Evolutionary conservation across 2,888 invertebrate species (phyloP).

Genomic region (Metalampra italica): DNA sequence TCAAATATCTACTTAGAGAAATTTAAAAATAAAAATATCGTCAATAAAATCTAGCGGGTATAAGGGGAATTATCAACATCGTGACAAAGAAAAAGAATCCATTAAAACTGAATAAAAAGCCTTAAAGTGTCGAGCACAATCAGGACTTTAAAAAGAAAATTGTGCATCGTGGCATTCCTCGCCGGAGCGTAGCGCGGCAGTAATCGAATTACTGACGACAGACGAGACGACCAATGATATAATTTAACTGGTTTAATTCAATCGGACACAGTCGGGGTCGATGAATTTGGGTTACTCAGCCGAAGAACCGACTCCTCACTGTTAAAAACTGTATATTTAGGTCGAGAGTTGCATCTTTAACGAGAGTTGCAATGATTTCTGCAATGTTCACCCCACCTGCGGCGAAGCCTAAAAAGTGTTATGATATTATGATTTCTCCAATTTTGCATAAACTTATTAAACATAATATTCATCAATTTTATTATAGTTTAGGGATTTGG

Average conservation of each 20-base stretch:
- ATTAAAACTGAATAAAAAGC: slow-evolving; percentile 6
- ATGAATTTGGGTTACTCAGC: slow-evolving; percentile 62
- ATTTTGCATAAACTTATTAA: too few species aligned
- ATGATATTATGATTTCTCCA: too few species aligned
- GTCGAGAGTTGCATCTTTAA: slow-evolving; percentile 27
- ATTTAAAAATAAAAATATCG: too few species aligned
- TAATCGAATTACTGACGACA: slow-evolving; percentile 67
- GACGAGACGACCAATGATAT: slow-evolving; percentile 66
- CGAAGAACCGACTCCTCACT: slow-evolving; percentile 39
- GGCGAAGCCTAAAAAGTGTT: too few species aligned
- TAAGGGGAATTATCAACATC: background rate
- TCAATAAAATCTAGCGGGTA: too few species aligned
- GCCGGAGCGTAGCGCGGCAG: slow-evolving; percentile 42
- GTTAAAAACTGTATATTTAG: slow-evolving; percentile 38
- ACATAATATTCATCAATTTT: too few species aligned
- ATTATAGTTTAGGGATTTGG: too few species aligned
- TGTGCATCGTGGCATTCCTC: slow-evolving; percentile 36
- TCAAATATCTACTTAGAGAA: too few species aligned
- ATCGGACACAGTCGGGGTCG: slow-evolving; percentile 65
- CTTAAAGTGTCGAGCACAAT: slow-evolving; percentile 18
- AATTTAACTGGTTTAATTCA: slow-evolving; percentile 73
- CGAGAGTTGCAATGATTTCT: slow-evolving; percentile 12
- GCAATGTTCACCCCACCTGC: background rate
- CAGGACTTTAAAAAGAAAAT: slow-evolving; percentile 36
- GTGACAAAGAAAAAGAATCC: slow-evolving; percentile 1